A percentile compares a stretch with the other conserved stretches of the same genome.
Evolutionary conservation across 2,113 vertebrate species (phyloP).

Genomic region (Stegastes partitus): DNA sequence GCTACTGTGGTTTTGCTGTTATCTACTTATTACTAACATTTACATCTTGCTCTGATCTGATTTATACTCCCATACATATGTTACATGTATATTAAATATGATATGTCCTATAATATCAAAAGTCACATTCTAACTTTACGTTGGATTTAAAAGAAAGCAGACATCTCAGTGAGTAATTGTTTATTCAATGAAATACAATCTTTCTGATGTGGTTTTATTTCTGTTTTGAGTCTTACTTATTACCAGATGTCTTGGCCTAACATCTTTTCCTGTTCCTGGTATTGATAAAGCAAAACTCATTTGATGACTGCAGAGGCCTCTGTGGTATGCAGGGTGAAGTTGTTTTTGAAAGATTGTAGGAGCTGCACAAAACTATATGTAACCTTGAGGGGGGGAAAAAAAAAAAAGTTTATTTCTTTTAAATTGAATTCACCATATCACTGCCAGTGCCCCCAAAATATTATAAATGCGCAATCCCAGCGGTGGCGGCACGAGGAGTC

Average conservation of each 20-base stretch:
- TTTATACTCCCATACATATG: not conserved
- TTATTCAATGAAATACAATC: not conserved
- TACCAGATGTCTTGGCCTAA: not conserved
- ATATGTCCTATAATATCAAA: too few relatives aligned
- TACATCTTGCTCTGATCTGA: not conserved
- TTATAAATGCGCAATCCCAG: not conserved
- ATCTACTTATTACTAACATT: not conserved
- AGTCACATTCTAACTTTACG: not conserved
- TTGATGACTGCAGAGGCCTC: not conserved
- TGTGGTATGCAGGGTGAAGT: constrained; percentile 5
- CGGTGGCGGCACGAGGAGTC: not conserved
- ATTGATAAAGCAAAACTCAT: not conserved
- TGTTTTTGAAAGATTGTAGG: not conserved
- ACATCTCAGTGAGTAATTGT: not conserved
- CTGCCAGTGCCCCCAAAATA: not conserved
- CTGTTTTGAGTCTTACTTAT: not conserved
- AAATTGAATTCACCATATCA: not conserved
- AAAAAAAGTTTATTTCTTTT: not conserved
- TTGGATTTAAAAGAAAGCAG: not conserved
- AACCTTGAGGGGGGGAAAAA: not conserved
- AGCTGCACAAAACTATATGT: not conserved
- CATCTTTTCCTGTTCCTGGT: not conserved
- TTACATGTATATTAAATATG: too few relatives aligned
- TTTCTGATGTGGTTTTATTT: not conserved
- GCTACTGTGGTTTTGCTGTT: not conserved